Base-by-base conservation (phyloP, 2,113 vertebrate species). In the Sitta europaea region DNA sequence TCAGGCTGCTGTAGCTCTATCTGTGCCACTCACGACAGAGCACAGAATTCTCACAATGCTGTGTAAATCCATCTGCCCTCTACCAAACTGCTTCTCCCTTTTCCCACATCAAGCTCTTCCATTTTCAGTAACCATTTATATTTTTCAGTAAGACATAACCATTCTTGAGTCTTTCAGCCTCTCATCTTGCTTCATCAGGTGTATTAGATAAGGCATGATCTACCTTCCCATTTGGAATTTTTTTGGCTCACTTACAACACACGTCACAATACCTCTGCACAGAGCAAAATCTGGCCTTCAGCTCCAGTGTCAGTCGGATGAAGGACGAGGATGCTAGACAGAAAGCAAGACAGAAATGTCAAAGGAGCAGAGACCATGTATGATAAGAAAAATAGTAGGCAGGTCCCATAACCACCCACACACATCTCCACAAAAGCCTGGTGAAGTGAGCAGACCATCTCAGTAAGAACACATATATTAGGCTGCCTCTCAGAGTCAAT, bases 261-360 rank as follows among this genome's bases (percentile, higher is more conserved):
- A 53, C 35, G 19, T 50, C 42, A 73, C 45, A 67, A 47, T 98
- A 99, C 99, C 99, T 99, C 96, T 97, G 98, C 94, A 97, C 97
- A 61, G 97, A 96, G 97, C 99, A 99, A 96, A 99, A 98, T 62
- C 98, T 97, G 92, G 98, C 98, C 98, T 99, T 99, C 96, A 99
- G 97, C 92, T 99, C 98, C 97, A 99, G 80, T 12, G 97, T 98
- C 95, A 99, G 96, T 47, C 47, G 97, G 95, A 99, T 99, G 97
- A 99, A 99, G 95, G 98, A 99, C 21, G 98, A 99, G 16, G 99
- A 98, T 33, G 98, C 99, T 99, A 95, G 47, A 82, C 21, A 91
- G 80, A 95, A 96, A 70, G 54, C 65, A 65, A 79, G 72, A 67
- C 40, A 90, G 31, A 80, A 83, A 77, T 55, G 65, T 74, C 10